Base-by-base conservation (phyloP, 2,113 vertebrate genomes). In the Cyprinodon variegatus region DNA sequence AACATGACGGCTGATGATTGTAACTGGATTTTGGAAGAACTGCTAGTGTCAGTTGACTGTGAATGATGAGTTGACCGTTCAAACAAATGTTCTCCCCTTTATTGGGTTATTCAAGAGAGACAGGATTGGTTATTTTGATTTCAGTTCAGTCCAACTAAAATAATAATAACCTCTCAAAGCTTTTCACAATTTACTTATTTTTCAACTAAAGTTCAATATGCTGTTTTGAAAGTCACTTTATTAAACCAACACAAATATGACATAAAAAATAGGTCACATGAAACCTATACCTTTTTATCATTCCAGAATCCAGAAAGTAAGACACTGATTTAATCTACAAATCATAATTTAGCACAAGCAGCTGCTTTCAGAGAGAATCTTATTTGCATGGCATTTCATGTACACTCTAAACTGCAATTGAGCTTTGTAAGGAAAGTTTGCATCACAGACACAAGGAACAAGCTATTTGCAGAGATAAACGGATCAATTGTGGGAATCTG, bases 1-100 rank as follows among this genome's bases (percentile, higher is more conserved):
- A 88, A 85, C 79, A 84, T 60, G 76, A 53, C 48, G 69, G 69
- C 70, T 72, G 72, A 77, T 45, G 73, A 73, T 69, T 83, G 77
- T 8, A 60, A 66, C 77, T 76, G 70, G 69, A 72, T 85, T 79
- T 79, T 72, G 76, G 84, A 79, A 84, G 72, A 83, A 73, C 59
- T 79, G 70, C 78, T 79, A 74, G 76, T 87, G 88, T 83, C 82
- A 75, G 69, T 63, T 45, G n/a, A 40, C 46, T 60, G 63, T 85
- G 81, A 87, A 61, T 74, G 70, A 89, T 85, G 77, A 63, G 64
- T 66, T 78, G 85, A 68, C 82, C 45, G 79, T 69, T 74, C 60
- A 9, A 45, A 45, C 2, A 45, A 7, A 78, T 80, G 12, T 81
- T 84, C 69, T 57, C 72, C 64, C 72, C 20, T 45, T 8, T 7